Evolutionary conservation across 1,140 invertebrate species (phyloP).

Genomic region (Drosophila persimilis): DNA sequence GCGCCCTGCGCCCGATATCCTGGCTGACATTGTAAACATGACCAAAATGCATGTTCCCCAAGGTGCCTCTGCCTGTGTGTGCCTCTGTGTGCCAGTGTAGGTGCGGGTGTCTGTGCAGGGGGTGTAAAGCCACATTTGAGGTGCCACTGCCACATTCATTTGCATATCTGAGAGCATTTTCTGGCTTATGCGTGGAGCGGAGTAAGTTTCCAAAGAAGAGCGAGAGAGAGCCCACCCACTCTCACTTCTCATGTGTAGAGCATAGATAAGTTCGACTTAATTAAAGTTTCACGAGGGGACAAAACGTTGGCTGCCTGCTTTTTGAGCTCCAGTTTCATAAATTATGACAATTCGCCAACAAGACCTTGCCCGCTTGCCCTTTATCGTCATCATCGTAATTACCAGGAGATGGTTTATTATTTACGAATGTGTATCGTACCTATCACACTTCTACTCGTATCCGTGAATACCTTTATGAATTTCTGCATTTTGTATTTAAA

Average conservation of each 20-base stretch:
- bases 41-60: conserved; percentile 76
- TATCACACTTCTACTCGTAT: conserved; percentile 23
- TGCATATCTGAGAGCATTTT: conserved; percentile 72
- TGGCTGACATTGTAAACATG: conserved; percentile 80
- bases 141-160: conserved; percentile 71
- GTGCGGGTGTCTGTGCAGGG: conserved; percentile 18
- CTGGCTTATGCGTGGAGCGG: conserved; percentile 34
- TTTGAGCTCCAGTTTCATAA: conserved; percentile 55
- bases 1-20: conserved; percentile 56
- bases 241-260: conserved; percentile 68
- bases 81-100: neutral
- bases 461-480: conserved; percentile 1
- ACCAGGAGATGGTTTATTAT: conserved; percentile 32
- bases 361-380: conserved; percentile 44
- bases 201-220: conserved; percentile 2
- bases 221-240: conserved; percentile 11
- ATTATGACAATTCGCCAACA: conserved; percentile 65
- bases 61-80: conserved; percentile 45
- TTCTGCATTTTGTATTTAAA: conserved; percentile 11
- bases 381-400: conserved; percentile 43
- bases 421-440: conserved; percentile 10
- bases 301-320: conserved; percentile 52
- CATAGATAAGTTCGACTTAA: conserved; percentile 79
- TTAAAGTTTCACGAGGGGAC: conserved; percentile 72
- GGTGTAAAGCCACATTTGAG: conserved; percentile 73